Percentiles rank a stretch among this genome's conserved stretches.
Evolutionary conservation across 2,888 invertebrate genomes (phyloP).

Genomic region (Tetropium fuscum): DNA sequence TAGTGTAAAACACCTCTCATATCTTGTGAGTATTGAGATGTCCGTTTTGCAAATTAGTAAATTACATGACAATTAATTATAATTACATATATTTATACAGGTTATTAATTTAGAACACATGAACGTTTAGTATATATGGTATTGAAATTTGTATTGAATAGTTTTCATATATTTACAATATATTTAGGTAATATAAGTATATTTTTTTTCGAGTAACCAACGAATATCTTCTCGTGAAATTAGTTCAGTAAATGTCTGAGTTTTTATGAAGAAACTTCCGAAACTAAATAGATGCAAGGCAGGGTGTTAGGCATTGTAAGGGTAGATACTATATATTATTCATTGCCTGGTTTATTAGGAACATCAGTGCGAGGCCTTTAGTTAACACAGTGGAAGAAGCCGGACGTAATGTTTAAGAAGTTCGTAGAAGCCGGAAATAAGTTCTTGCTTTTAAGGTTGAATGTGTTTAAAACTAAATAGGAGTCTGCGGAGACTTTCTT

Average conservation of each 20-base stretch:
- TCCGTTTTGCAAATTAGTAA: no score
- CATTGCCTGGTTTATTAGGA: conserved; percentile 44
- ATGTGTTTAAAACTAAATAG: conserved; percentile 45
- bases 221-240: no score
- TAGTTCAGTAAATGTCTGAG: background rate
- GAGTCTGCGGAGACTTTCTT: conserved; percentile 36
- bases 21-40: no score
- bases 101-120: no score
- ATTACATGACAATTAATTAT: no score
- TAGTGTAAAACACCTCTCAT: no score
- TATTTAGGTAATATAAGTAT: no score
- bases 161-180: no score
- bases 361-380: conserved; percentile 41
- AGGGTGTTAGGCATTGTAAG: conserved; percentile 25
- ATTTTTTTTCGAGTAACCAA: no score
- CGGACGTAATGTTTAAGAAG: conserved; percentile 51
- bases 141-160: no score
- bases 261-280: conserved; percentile 18
- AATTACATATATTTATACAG: no score
- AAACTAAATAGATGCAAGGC: conserved; percentile 29
- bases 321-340: conserved; percentile 40
- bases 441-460: conserved; percentile 44
- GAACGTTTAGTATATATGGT: no score
- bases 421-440: conserved; percentile 49
- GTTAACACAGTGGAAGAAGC: conserved; percentile 39